phyloP scores from a whole-genome alignment of 1,140 invertebrate species.

The Macrocentrus cingulum region DNA sequence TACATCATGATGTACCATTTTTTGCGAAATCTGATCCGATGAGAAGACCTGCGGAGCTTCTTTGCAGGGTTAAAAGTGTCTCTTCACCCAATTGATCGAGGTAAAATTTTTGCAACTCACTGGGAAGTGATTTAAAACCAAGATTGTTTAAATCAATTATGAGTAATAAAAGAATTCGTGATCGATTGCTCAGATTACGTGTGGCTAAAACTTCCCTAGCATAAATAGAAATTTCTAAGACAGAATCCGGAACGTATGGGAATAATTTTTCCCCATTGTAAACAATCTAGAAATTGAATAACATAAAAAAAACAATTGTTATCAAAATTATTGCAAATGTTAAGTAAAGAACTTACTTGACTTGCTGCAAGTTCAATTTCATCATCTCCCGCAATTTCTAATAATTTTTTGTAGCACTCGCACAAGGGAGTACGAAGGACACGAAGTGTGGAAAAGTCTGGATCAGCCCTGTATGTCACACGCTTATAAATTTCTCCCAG shows the following conservation, averaged over 20 bases:
- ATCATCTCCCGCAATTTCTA: constrained; percentile 7
- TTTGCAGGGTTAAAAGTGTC: background rate
- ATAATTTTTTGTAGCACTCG: background rate
- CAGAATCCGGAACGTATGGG: background rate
- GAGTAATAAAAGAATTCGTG: constrained; percentile 6
- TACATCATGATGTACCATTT: background rate
- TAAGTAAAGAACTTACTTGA: background rate
- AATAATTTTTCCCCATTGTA: background rate
- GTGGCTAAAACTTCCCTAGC: constrained; percentile 14
- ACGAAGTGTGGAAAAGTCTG: background rate
- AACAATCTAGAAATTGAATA: too few relatives aligned
- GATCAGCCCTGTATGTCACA: background rate
- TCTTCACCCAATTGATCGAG: constrained; percentile 9
- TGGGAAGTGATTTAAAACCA: constrained; percentile 1
- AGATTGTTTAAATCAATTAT: constrained; percentile 11
- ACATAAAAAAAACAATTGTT: too few relatives aligned
- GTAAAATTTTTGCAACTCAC: constrained; percentile 16
- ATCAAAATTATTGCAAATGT: too few relatives aligned
- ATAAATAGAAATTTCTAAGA: constrained; percentile 9
- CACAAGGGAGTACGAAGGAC: too few relatives aligned
- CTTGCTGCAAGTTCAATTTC: constrained; percentile 15
- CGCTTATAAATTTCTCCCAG: constrained; percentile 6
- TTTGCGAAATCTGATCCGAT: background rate
- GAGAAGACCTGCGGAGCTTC: background rate
- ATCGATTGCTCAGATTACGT: constrained; percentile 15